Conservation (phyloP, 2,888 invertebrate genomes). For the Auanema freiburgensis region DNA sequence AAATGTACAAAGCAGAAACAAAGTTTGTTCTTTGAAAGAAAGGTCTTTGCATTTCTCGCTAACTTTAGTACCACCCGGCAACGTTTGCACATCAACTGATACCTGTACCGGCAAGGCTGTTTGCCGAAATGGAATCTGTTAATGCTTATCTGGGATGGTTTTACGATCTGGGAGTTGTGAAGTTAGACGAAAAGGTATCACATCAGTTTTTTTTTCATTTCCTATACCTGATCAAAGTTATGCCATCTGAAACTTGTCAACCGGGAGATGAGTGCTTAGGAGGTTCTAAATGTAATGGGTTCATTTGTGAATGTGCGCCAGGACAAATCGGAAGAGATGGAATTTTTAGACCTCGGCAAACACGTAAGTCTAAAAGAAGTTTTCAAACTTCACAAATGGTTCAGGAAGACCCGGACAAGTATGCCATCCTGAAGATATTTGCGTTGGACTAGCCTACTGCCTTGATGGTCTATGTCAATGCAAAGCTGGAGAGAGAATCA, state of each 20-base stretch:
- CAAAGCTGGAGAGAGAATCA: conserved; percentile 23
- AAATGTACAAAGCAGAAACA: conserved; percentile 37
- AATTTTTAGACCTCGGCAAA: conserved; percentile 15
- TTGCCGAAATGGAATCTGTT: conserved; percentile 50
- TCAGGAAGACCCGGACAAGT: conserved; percentile 40
- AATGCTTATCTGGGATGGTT: conserved; percentile 31
- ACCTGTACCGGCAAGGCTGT: conserved; percentile 49
- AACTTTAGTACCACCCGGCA: conserved; percentile 42
- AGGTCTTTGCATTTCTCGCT: not conserved
- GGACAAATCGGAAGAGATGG: conserved; percentile 18
- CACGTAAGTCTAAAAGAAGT: conserved; percentile 3
- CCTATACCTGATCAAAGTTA: conserved; percentile 5
- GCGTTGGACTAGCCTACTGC: conserved; percentile 55
- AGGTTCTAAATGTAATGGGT: conserved; percentile 34
- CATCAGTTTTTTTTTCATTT: not conserved
- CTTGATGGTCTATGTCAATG: conserved; percentile 55
- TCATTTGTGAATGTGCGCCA: conserved; percentile 35
- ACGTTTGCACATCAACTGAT: conserved; percentile 32
- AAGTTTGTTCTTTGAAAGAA: conserved; percentile 16
- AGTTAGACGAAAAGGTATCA: conserved; percentile 26
- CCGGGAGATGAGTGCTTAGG: conserved; percentile 33
- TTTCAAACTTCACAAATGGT: no score
- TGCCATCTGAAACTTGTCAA: conserved; percentile 17
- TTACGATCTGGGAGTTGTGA: conserved; percentile 25
- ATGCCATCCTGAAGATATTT: conserved; percentile 42